Percentiles rank a stretch among this genome's conserved stretches.
phyloP scores from a whole-genome alignment of 1,140 invertebrate species.

The Bemisia tabaci region DNA sequence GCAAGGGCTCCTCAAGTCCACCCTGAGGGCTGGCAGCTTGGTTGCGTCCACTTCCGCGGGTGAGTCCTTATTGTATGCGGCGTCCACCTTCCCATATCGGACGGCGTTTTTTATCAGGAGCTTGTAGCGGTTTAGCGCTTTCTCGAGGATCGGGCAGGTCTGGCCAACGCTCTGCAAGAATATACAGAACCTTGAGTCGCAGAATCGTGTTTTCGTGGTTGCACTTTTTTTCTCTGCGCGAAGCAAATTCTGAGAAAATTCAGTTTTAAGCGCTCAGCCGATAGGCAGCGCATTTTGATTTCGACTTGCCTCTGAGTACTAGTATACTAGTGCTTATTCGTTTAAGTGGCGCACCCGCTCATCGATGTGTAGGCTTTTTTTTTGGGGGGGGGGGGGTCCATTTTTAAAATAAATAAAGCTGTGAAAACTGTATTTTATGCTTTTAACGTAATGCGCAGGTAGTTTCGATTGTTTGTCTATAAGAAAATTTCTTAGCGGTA shows the following conservation, averaged over 20 bases:
- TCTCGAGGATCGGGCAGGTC: neutral
- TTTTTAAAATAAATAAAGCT: no score
- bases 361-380: no score
- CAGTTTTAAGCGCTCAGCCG: no score
- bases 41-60: neutral
- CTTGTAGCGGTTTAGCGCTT: neutral
- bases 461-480: no score
- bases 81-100: neutral
- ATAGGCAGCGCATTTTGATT: no score
- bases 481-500: no score
- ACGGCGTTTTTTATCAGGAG: neutral
- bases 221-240: neutral
- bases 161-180: neutral
- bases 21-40: neutral
- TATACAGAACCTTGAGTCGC: neutral
- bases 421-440: no score
- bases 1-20: neutral
- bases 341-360: neutral
- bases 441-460: no score
- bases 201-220: neutral
- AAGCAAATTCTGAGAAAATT: no score
- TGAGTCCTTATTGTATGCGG: neutral
- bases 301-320: neutral
- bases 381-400: no score
- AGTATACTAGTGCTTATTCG: neutral